Evolutionary conservation across 92 coral and sea anemone genomes (phyloP), one percentile per base, ranked within the genome.

Genomic region (Siderastrea siderea): DNA sequence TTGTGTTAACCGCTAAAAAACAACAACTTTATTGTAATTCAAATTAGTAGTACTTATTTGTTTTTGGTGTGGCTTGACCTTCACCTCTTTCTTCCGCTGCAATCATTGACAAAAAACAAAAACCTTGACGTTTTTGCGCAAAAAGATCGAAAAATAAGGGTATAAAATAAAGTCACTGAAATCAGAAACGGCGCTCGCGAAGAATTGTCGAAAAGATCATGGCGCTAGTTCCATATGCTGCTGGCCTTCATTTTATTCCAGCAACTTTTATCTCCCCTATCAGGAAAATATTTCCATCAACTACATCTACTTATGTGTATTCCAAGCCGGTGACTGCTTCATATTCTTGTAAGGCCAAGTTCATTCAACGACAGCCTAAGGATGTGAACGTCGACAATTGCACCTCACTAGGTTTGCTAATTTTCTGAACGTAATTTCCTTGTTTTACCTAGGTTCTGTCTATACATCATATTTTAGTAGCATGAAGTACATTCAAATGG

Each of bases 281-380:
- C 74, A 46, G 74, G 17, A 69, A 19, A 3, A 48, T 43, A 2
- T 13, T 17, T n/a, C 19, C 62, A 12, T 26, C 63, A 50, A 49
- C 84, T 14, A 50, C 19, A 8, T n/a, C 73, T 13, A 79, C 65
- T 12, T 65, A 79, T 65, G 63, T 79, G 3, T 79, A 64, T 79
- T 79, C 84, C 64, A 79, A 26, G 52, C 84, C 84, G 5, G 26
- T 64, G 64, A 3, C 46, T 10, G 19, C 49, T 49, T 65, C 71
- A 3, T 43, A 63, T 48, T 12, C 61, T 10, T 26, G 44, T 8
- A 46, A n/a, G 0, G 53, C 6, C 4, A 16, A 5, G 19, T 26
- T 16, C 8, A 3, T 68, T 26, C 73, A 17, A 8, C 48, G 48
- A 5, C 74, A 66, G 45, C 53, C 8, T 11, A 1, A 13, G 26